These are phyloP conservation scores for Frankliniella fusca DNA, from an alignment of 2,888 invertebrate genomes.

Conservation along the genomic window DNA sequence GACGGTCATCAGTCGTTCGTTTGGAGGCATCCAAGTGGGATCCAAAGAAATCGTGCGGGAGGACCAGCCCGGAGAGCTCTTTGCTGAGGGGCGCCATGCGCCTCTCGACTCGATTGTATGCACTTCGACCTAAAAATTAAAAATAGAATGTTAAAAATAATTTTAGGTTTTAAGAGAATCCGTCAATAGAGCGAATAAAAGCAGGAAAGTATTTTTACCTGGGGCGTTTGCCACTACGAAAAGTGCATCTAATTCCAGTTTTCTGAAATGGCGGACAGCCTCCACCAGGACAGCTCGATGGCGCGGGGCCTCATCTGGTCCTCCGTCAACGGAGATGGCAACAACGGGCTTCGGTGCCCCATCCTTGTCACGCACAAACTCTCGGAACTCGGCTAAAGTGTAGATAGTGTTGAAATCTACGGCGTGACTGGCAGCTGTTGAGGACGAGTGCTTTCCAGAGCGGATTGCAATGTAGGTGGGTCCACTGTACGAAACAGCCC, in stretches of 20 bases:
- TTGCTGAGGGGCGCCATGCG: constrained; percentile 45
- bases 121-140: constrained; percentile 39
- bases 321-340: constrained; percentile 42
- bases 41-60: constrained; percentile 44
- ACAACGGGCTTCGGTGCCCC: constrained; percentile 42
- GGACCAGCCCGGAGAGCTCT: constrained; percentile 43
- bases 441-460: constrained; percentile 42
- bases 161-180: neutral
- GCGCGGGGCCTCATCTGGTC: constrained; percentile 42
- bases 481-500: constrained; percentile 45
- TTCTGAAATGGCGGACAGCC: constrained; percentile 40
- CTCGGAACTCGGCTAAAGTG: constrained; percentile 38
- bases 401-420: constrained; percentile 40
- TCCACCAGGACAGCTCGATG: constrained; percentile 38
- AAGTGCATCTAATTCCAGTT: constrained; percentile 41
- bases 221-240: constrained; percentile 44
- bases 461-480: constrained; percentile 47
- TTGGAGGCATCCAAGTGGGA: constrained; percentile 42
- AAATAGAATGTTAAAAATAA: neutral
- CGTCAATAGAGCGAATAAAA: too few relatives aligned
- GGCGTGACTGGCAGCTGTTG: constrained; percentile 42
- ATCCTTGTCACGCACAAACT: constrained; percentile 37
- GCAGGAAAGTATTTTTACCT: constrained; percentile 35
- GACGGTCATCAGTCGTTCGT: constrained; percentile 41
- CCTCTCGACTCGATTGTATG: constrained; percentile 44